These are phyloP conservation scores for Leptinotarsa undecemlineata DNA, from an alignment of 1,140 invertebrate species.

Conservation along the genomic window DNA sequence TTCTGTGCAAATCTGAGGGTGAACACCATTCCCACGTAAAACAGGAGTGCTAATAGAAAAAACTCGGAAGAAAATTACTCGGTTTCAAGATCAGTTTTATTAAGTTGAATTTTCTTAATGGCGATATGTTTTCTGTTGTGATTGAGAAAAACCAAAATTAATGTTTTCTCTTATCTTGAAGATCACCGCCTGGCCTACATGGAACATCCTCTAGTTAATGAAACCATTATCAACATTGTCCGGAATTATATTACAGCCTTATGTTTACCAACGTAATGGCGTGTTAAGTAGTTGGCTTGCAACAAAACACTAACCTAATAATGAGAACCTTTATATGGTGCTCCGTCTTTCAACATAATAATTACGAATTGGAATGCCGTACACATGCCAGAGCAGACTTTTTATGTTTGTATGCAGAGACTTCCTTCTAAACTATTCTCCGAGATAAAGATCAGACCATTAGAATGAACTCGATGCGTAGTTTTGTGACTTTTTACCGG, in stretches of 20 bases:
- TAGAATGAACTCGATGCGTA: neutral
- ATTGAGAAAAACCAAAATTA: neutral
- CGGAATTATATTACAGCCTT: slow-evolving; percentile 29
- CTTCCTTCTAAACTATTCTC: neutral
- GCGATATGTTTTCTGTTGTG: no score
- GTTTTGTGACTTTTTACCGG: no score
- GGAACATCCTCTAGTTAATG: slow-evolving; percentile 28
- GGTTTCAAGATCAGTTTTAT: no score
- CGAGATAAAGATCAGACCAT: neutral
- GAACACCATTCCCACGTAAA: no score
- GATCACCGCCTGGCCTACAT: no score
- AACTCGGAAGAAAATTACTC: no score
- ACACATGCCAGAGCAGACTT: neutral
- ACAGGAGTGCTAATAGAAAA: no score
- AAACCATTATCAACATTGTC: slow-evolving; percentile 31
- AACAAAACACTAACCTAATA: slow-evolving; percentile 22
- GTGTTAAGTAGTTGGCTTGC: slow-evolving; percentile 17
- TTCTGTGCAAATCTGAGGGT: no score
- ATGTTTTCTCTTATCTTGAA: neutral
- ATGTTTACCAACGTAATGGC: slow-evolving; percentile 21
- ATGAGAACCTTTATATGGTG: slow-evolving; percentile 18
- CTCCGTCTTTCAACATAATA: neutral
- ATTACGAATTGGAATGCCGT: slow-evolving; percentile 13
- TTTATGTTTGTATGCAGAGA: neutral
- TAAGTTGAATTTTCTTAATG: no score